Percentiles rank a stretch among this genome's conserved stretches.
Conservation (phyloP, 2,888 invertebrate species). For the Argyresthia goedartella region DNA sequence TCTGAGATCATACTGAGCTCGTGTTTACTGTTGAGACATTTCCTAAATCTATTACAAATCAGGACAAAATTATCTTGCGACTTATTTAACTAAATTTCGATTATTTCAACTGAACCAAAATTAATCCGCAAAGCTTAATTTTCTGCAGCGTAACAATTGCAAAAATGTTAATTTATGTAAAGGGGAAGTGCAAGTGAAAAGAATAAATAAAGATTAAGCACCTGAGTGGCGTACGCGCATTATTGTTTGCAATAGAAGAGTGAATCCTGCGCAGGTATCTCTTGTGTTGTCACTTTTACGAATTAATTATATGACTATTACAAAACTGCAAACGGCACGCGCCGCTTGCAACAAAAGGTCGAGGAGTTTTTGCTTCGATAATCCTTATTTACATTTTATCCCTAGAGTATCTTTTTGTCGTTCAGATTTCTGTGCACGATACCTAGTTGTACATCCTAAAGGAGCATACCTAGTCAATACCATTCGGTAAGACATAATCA, state of each 20-base stretch:
- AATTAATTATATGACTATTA: slow-evolving; percentile 52
- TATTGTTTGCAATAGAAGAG: slow-evolving; percentile 34
- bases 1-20: not conserved
- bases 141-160: slow-evolving; percentile 28
- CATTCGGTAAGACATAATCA: not conserved
- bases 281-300: slow-evolving; percentile 36
- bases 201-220: slow-evolving; percentile 63
- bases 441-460: not conserved
- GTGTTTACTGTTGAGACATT: not conserved
- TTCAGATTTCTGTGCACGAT: not conserved
- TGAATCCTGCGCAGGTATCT: slow-evolving; percentile 32
- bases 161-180: slow-evolving; percentile 64
- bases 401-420: not conserved
- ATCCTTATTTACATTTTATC: slow-evolving; percentile 31
- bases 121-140: not conserved
- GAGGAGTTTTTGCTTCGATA: slow-evolving; percentile 23
- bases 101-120: not conserved
- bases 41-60: not conserved
- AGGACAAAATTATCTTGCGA: not conserved
- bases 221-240: slow-evolving; percentile 52
- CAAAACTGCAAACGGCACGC: slow-evolving; percentile 31
- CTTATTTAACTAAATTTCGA: not conserved
- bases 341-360: slow-evolving; percentile 25
- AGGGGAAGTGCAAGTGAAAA: slow-evolving; percentile 62
- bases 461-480: no score